Base-by-base conservation (phyloP, 2,797 vertebrate species). In the Brachyalestes nurse region DNA sequence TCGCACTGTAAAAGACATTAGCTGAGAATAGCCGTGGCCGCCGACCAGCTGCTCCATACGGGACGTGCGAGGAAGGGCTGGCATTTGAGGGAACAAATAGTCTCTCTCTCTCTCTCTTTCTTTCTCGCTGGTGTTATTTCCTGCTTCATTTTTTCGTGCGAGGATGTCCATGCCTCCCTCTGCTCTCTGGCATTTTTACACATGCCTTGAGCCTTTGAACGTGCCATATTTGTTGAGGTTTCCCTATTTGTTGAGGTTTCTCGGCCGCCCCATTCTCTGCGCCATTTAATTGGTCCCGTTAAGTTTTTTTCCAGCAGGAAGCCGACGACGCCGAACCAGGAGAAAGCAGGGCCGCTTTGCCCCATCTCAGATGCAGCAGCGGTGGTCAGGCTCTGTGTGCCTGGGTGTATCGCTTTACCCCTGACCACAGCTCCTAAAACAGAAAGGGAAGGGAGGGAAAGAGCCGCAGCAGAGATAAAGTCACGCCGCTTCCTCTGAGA, bases 1-100 rank as follows among this genome's bases (percentile, higher is more conserved):
- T 55, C 51, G 34, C 65, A 42, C 86, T 88, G 86, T 75, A 64
- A 87, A 89, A 89, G 82, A 78, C 86, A 86, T 86, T 87, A 87
- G 82, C 81, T 86, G 82, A 73, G 84, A 89, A 87, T 86, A 86
- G 86, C 81, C 70, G 40, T 28, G 66, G 38, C 70, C 75, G 23
- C 55, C 71, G 77, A 83, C 81, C 84, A 80, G 81, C 85, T 82
- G 82, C 77, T 84, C 73, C 71, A 57, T 58, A 42, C 38, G 47
- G 64, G 77, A 65, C 75, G 42, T 79, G 75, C 42, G 40, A 82
- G 73, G 82, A 78, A 42, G 51, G 7, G 62, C 42, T 64, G n/a
- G 75, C 76, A 72, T 86, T 85, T 78, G 75, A 78, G 79, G 83
- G 69, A 79, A 87, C 72, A 84, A 87, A 86, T 84, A 84, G 72